A percentile compares a stretch with the other conserved stretches of the same genome.
These are phyloP conservation scores for Dunckerocampus dactyliophorus DNA, from an alignment of 2,113 vertebrate species.

Conservation along the genomic window DNA sequence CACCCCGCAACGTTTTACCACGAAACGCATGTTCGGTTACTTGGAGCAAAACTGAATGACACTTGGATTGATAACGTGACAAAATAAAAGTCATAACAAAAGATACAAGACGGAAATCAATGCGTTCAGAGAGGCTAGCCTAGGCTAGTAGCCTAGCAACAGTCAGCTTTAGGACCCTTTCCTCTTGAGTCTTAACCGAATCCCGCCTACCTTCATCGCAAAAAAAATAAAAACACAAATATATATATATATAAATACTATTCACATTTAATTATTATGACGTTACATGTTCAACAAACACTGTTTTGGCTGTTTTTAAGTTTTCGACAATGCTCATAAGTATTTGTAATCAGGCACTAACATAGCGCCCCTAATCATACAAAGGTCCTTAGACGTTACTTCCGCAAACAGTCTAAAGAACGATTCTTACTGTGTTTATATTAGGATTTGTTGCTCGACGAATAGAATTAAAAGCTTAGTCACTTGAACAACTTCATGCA, in stretches of 20 bases:
- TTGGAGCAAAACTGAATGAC: not conserved
- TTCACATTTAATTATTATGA: too few species aligned
- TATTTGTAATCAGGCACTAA: constrained; percentile 24
- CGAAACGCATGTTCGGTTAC: constrained; percentile 65
- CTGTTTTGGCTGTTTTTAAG: too few species aligned
- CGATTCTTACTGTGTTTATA: not conserved
- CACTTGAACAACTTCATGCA: constrained; percentile 30
- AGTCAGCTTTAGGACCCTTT: too few species aligned
- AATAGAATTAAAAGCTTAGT: not conserved
- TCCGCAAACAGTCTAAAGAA: constrained; percentile 50
- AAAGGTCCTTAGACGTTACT: constrained; percentile 28
- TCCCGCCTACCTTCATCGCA: constrained; percentile 8
- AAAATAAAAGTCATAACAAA: not conserved
- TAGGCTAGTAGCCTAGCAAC: not conserved
- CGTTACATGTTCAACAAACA: not conserved
- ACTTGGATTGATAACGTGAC: not conserved
- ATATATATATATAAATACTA: too few species aligned
- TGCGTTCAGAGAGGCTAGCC: rapidly evolving
- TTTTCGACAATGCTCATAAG: not conserved
- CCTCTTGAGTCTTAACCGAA: not conserved
- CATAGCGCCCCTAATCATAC: not conserved
- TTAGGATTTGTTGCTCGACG: too few species aligned
- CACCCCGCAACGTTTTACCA: constrained; percentile 86
- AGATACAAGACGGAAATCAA: not conserved
- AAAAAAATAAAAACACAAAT: not conserved